Conservation (phyloP, 2,113 vertebrate genomes). For the Nestor notabilis region DNA sequence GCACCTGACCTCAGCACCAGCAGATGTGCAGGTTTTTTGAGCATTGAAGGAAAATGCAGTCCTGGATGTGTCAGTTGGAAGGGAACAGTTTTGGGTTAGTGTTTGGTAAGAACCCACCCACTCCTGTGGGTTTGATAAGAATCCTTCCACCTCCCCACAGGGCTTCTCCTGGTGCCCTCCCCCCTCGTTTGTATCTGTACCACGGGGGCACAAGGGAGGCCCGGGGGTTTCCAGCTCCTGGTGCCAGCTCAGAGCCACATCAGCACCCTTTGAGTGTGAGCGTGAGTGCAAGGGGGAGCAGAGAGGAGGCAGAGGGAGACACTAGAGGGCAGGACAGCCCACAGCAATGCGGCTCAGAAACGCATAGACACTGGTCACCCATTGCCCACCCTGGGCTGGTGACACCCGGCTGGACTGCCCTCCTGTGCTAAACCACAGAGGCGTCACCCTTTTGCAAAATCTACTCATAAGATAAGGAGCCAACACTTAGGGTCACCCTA, state of each 20-base stretch:
- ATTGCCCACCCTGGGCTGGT: accelerated
- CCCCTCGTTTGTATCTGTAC: not conserved
- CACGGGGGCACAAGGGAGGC: not conserved
- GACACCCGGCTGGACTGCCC: accelerated
- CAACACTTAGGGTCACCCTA: not conserved
- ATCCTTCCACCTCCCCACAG: not conserved
- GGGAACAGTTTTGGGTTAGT: not conserved
- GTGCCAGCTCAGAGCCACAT: not conserved
- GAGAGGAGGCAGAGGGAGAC: not conserved
- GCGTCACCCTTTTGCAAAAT: not conserved
- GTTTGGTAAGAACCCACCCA: not conserved
- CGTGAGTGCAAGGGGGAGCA: accelerated
- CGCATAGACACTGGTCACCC: accelerated
- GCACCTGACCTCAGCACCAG: too few relatives aligned
- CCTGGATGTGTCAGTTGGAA: not conserved
- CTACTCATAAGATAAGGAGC: not conserved
- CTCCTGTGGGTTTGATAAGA: not conserved
- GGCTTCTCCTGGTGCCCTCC: not conserved
- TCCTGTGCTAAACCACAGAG: not conserved
- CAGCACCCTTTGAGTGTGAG: too few relatives aligned
- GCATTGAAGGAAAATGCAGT: not conserved
- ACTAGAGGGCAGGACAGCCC: not conserved
- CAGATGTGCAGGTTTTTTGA: accelerated
- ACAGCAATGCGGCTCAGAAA: not conserved
- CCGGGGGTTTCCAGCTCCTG: not conserved